Evolutionary conservation across 2,113 vertebrate species (phyloP).

Genomic region (Mesoclemmys tuberculata): DNA sequence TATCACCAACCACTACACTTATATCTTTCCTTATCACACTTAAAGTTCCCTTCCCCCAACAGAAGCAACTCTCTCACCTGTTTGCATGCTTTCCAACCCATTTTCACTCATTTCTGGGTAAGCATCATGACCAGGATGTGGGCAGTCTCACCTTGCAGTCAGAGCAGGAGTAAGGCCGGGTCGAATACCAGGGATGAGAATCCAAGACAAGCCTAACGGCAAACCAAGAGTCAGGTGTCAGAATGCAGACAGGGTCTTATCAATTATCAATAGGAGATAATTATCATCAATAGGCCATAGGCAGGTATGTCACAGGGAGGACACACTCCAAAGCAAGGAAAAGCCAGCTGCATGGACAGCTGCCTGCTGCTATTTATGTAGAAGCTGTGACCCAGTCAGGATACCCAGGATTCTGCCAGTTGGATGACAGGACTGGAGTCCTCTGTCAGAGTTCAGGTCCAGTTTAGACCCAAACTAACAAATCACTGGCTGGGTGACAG

Average conservation of each 20-base stretch:
- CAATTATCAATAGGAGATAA: too few species aligned
- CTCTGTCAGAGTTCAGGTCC: background rate
- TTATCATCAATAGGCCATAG: too few species aligned
- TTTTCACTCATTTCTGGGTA: background rate
- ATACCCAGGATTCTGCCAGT: background rate
- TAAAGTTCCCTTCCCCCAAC: background rate
- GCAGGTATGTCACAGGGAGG: too few species aligned
- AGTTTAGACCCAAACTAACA: background rate
- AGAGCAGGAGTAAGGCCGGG: background rate
- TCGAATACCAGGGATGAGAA: background rate
- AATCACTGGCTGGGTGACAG: background rate
- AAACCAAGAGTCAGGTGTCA: background rate
- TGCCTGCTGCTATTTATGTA: background rate
- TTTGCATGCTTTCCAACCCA: background rate
- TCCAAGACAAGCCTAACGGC: background rate
- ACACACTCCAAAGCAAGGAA: background rate
- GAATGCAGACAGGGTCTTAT: background rate
- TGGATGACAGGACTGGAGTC: background rate
- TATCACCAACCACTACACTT: background rate
- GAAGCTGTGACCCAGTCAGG: background rate
- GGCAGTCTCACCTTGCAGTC: background rate
- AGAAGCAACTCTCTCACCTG: background rate
- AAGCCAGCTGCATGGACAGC: background rate
- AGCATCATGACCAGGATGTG: background rate
- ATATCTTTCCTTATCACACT: background rate